Percentiles rank a stretch among this genome's conserved stretches.
Conservation (phyloP, 2,113 vertebrate genomes). For the Tachuris rubrigastra region DNA sequence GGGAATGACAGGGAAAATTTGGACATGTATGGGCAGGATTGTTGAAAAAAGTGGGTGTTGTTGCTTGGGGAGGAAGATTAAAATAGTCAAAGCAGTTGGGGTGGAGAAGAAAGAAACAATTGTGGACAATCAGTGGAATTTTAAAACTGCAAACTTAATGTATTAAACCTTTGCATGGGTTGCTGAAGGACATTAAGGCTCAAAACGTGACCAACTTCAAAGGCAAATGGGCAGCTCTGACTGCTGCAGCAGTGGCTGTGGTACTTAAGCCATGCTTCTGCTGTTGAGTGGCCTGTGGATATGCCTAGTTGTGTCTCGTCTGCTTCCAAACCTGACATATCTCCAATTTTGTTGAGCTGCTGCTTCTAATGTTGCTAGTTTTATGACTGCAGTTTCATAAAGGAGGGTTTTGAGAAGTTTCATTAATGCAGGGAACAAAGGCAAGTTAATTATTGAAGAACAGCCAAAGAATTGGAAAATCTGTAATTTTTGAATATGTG, state of each 20-base stretch:
- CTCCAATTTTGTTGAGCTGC: background rate
- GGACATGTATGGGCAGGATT: background rate
- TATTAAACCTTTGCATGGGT: background rate
- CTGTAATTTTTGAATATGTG: background rate
- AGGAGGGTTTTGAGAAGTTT: background rate
- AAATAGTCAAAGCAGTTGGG: background rate
- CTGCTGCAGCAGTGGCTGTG: background rate
- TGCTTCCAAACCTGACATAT: background rate
- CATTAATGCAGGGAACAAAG: background rate
- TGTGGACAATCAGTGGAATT: background rate
- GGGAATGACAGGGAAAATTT: background rate
- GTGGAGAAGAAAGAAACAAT: background rate
- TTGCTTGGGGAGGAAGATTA: background rate
- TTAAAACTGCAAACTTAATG: background rate
- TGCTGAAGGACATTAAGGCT: background rate
- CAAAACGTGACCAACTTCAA: background rate
- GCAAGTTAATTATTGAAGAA: background rate
- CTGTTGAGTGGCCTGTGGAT: accelerated
- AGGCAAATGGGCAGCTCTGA: background rate
- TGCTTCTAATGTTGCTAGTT: background rate
- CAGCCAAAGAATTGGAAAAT: background rate
- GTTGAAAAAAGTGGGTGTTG: background rate
- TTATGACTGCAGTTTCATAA: background rate
- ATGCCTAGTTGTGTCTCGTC: background rate
- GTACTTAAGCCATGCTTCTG: background rate